Base-by-base conservation (phyloP, 2,113 vertebrate species). In the Anguilla rostrata region DNA sequence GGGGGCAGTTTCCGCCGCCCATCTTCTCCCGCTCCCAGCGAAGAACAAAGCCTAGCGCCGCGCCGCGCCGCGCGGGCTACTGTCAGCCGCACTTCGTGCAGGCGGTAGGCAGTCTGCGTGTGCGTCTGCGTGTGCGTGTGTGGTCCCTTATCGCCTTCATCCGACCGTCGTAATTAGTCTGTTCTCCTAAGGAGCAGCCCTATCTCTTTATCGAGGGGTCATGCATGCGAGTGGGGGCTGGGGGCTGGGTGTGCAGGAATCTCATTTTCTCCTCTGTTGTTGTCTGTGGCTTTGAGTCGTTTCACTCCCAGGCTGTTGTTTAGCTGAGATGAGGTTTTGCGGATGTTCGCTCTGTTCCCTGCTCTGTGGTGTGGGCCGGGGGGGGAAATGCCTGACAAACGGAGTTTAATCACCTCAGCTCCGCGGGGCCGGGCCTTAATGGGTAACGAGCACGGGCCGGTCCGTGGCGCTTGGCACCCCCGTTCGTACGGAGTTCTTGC, bases 121-220 rank as follows among this genome's bases (percentile, higher is more conserved):
- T 84, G 84, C n/a, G 80, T n/a, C n/a, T n/a, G n/a, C n/a, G n/a
- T n/a, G n/a, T 82, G 41, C 85, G 63, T 56, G 78, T 86, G 79
- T 84, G 41, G 29, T 85, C 84, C 57, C 15, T 22, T 80, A 82
- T 89, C 84, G 83, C 49, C 82, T 60, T n/a, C 43, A 86, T 86
- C 41, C 78, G 71, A 29, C 85, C 63, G 88, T 91, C 90, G 90
- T 90, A 92, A 92, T 94, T 90, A 90, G 88, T 88, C 87, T 86
- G 87, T 91, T 87, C 87, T 91, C 43, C 34, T 34, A 34, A 89
- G 90, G 85, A 90, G 81, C 20, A 40, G 18, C 12, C 39, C 87
- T 88, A 90, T 93, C 90, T 92, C 34, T 92, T 92, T 93, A 87
- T 53, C 84, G 81, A 71, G 71, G 87, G 86, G 82, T 89, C 82